A percentile compares a stretch with the other conserved stretches of the same genome.
Evolutionary conservation across 2,888 invertebrate genomes (phyloP).

Genomic region (Sminthurides aquaticus): DNA sequence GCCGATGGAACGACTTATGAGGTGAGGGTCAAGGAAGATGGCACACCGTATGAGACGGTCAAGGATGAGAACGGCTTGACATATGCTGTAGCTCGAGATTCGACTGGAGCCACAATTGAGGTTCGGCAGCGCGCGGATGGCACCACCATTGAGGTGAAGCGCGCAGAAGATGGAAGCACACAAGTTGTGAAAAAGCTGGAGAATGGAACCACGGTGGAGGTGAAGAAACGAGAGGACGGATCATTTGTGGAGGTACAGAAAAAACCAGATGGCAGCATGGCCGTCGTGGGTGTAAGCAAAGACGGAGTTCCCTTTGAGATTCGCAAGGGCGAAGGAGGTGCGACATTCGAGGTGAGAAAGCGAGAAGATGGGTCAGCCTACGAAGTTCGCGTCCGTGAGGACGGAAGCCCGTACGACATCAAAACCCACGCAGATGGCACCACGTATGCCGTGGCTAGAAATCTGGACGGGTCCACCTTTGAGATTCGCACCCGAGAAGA

Average conservation of each 20-base stretch:
- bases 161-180: conserved; percentile 4
- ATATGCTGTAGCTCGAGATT: conserved; percentile 6
- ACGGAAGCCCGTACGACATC: conserved; percentile 5
- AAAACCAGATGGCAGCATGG: conserved; percentile 3
- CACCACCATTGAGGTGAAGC: conserved; percentile 5
- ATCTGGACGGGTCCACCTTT: not conserved
- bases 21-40: conserved; percentile 8
- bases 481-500: conserved; percentile 3
- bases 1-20: conserved; percentile 3
- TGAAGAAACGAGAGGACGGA: conserved; percentile 12
- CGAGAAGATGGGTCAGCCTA: conserved; percentile 2
- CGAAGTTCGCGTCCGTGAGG: not conserved
- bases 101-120: conserved; percentile 6
- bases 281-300: not conserved
- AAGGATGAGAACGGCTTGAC: conserved; percentile 10
- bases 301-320: not conserved
- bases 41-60: conserved; percentile 13
- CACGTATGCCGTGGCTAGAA: conserved; percentile 2
- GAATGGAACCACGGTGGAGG: conserved; percentile 9
- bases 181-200: conserved; percentile 5
- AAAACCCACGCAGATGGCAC: conserved; percentile 5
- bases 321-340: not conserved
- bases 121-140: conserved; percentile 4
- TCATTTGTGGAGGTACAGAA: conserved; percentile 5
- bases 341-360: not conserved